Percentiles rank a stretch among this genome's conserved stretches.
Evolutionary conservation across 2,113 vertebrate species (phyloP).

Genomic region (Pseudonaja textilis): DNA sequence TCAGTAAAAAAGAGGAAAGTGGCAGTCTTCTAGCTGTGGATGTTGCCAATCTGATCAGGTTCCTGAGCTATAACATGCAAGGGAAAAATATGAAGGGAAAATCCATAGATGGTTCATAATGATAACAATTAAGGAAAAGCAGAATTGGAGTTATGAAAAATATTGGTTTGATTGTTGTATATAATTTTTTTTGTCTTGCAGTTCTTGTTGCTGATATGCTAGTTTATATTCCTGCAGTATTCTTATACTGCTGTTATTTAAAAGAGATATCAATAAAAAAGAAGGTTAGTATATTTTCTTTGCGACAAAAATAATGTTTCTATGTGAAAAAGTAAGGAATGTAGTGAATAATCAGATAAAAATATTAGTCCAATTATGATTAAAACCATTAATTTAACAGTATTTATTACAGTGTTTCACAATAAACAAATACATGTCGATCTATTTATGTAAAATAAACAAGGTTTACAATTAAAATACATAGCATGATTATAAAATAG

Average conservation of each 20-base stretch:
- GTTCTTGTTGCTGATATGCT: slow-evolving; percentile 89
- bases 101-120: background rate
- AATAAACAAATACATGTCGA: slow-evolving; percentile 5
- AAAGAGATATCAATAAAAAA: slow-evolving; percentile 81
- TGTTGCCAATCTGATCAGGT: background rate
- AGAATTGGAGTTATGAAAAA: background rate
- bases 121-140: background rate
- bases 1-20: background rate
- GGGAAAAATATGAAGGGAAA: background rate
- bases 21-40: background rate
- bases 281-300: slow-evolving; percentile 77
- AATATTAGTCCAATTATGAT: slow-evolving; percentile 30
- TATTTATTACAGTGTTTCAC: slow-evolving; percentile 27
- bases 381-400: slow-evolving; percentile 30
- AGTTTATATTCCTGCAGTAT: slow-evolving; percentile 90
- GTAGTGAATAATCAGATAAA: background rate
- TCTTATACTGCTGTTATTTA: slow-evolving; percentile 85
- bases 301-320: slow-evolving; percentile 21
- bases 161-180: background rate
- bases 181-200: slow-evolving; percentile 67
- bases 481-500: background rate
- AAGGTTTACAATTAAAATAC: background rate
- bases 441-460: background rate
- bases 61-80: background rate
- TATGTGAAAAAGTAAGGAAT: background rate